These are phyloP conservation scores for Gastrophysa polygoni DNA, from an alignment of 2,888 invertebrate species.

Conservation along the genomic window DNA sequence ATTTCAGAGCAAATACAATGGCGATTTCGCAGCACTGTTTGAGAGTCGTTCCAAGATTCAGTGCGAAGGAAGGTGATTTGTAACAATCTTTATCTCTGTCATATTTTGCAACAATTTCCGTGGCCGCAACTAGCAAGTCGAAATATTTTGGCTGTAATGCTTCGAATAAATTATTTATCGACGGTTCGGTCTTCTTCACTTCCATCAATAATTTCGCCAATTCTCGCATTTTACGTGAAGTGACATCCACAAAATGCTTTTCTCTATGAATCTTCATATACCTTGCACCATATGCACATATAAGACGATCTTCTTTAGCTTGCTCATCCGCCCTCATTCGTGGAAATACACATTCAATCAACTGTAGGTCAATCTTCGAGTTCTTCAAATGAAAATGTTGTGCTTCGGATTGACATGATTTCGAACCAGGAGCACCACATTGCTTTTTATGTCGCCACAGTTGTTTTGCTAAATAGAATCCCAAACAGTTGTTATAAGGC, in stretches of 20 bases:
- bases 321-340: slow-evolving; percentile 22
- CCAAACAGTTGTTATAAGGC: too few relatives aligned
- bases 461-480: too few relatives aligned
- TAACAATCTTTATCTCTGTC: background rate
- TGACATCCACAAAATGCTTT: slow-evolving; percentile 23
- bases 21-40: slow-evolving; percentile 25
- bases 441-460: too few relatives aligned
- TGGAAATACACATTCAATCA: slow-evolving; percentile 22
- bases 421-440: too few relatives aligned
- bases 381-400: too few relatives aligned
- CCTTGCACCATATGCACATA: slow-evolving; percentile 25
- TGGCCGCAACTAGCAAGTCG: slow-evolving; percentile 2
- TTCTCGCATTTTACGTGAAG: slow-evolving; percentile 9
- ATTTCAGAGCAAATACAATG: slow-evolving; percentile 17
- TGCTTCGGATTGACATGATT: too few relatives aligned
- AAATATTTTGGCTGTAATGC: slow-evolving; percentile 11
- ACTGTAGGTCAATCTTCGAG: too few relatives aligned
- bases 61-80: slow-evolving; percentile 4
- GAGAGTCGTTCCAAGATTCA: background rate
- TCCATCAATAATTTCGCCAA: background rate
- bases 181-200: background rate
- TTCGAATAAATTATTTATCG: background rate
- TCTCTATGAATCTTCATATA: slow-evolving; percentile 28
- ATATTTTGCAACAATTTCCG: slow-evolving; percentile 6
- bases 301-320: slow-evolving; percentile 26